Base-by-base conservation (phyloP, 1,140 invertebrate genomes). In the Drosophila bocki region DNA sequence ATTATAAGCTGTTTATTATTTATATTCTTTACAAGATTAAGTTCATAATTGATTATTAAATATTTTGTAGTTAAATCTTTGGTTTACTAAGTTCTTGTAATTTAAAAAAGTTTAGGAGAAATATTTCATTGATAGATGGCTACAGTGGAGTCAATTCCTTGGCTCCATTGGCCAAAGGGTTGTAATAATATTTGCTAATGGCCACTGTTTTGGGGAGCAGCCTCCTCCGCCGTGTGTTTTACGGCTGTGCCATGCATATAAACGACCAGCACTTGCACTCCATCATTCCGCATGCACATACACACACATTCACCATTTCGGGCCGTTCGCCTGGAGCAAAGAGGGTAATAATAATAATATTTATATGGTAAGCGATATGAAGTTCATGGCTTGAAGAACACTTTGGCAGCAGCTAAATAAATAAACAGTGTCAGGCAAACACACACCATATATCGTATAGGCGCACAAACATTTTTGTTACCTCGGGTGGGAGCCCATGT, bases 341-440 rank as follows among this genome's bases (percentile, higher is more conserved):
- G 63, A 57, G 64, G 60, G 85, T 78, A 88, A 87, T 87, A 87
- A 90, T 88, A 87, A 87, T 87, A 87, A 87, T 87, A 87, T 87
- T 87, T 87, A 87, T 87, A 87, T 84, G 80, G 77, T 54, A 78
- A 87, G 78, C 75, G 84, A 88, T 87, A 87, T 84, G 80, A 87
- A 84, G 57, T 83, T 83, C 67, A 62, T 80, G 57, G 72, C 78
- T 51, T 60, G 62, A 45, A 77, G 82, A 85, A 78, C 74, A 70
- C 78, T 87, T 82, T 61, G 78, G 60, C 80, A 80, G 64, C 56
- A 74, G 61, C 80, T 87, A 77, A 84, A 87, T 87, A 87, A 88
- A 87, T 87, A 87, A 87, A 78, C 83, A 87, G 59, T 54, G 70
- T 44, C 83, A 67, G 57, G 56, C 29, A 39, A 26, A 33, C 15